A percentile compares a stretch with the other conserved stretches of the same genome.
Evolutionary conservation across 92 coral and sea anemone species (phyloP).

Genomic region (Bergia sp.): DNA sequence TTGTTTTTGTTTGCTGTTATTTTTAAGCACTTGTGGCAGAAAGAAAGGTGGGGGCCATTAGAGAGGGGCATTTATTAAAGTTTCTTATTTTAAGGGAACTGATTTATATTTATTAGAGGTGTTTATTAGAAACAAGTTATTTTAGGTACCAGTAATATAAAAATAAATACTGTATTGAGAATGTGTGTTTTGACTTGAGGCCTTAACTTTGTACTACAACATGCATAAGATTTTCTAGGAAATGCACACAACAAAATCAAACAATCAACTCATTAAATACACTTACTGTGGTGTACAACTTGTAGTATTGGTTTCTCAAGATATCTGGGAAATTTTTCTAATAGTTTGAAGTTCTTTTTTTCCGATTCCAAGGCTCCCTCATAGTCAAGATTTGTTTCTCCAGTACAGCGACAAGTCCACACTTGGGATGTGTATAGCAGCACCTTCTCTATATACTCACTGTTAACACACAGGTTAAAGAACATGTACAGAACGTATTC

Average conservation of each 20-base stretch:
- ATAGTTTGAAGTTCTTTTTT: slow-evolving; percentile 62
- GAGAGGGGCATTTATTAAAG: not conserved
- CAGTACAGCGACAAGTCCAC: slow-evolving; percentile 87
- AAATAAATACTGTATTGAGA: too few relatives aligned
- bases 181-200: too few relatives aligned
- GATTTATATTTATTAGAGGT: too few relatives aligned
- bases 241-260: not conserved
- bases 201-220: not conserved
- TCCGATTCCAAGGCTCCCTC: slow-evolving; percentile 80
- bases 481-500: not conserved
- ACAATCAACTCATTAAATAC: not conserved
- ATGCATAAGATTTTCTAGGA: too few relatives aligned
- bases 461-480: slow-evolving; percentile 49
- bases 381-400: slow-evolving; percentile 69
- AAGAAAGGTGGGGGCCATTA: not conserved
- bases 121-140: too few relatives aligned
- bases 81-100: too few relatives aligned
- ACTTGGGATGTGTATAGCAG: slow-evolving; percentile 87
- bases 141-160: too few relatives aligned
- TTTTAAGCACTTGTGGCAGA: too few relatives aligned
- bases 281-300: slow-evolving; percentile 88
- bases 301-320: slow-evolving; percentile 68
- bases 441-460: slow-evolving; percentile 88
- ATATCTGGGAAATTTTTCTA: slow-evolving; percentile 75
- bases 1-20: too few relatives aligned